Percentiles rank a stretch among this genome's conserved stretches.
Conservation (phyloP, 2,888 invertebrate species). For the Watsonalla binaria region DNA sequence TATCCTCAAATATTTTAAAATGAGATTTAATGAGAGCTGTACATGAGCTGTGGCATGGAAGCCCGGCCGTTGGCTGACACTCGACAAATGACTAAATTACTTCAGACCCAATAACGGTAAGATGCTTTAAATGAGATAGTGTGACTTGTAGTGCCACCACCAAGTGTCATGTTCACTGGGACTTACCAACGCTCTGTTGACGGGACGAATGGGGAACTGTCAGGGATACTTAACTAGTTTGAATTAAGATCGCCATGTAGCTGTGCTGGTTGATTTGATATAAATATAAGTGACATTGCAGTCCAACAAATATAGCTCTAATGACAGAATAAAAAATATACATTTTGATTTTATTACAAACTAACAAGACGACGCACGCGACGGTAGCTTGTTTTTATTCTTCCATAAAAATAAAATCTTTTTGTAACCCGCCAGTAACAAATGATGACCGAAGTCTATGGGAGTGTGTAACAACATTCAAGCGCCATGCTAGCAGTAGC, state of each 20-base stretch:
- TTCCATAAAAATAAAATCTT: too few relatives aligned
- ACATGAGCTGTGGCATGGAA: conserved; percentile 13
- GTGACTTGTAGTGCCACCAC: conserved; percentile 15
- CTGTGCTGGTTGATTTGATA: background rate
- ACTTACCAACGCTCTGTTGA: background rate
- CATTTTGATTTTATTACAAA: too few relatives aligned
- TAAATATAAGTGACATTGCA: background rate
- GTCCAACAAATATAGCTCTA: too few relatives aligned
- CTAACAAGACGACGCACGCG: too few relatives aligned
- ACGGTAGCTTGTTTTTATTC: too few relatives aligned
- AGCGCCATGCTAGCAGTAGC: too few relatives aligned
- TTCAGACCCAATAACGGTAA: conserved; percentile 49
- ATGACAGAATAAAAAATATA: too few relatives aligned
- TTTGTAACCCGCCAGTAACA: too few relatives aligned
- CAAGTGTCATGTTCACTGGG: background rate
- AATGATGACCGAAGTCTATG: too few relatives aligned
- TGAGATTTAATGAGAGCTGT: conserved; percentile 18
- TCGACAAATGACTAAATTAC: conserved; percentile 64
- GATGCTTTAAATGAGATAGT: conserved; percentile 30
- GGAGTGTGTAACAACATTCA: too few relatives aligned
- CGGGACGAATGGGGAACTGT: background rate
- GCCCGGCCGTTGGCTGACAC: conserved; percentile 41
- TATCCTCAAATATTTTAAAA: background rate
- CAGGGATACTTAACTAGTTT: too few relatives aligned
- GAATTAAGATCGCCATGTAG: background rate